Evolutionary conservation across 2,113 vertebrate species (phyloP).

Genomic region (Prunella fulvescens): DNA sequence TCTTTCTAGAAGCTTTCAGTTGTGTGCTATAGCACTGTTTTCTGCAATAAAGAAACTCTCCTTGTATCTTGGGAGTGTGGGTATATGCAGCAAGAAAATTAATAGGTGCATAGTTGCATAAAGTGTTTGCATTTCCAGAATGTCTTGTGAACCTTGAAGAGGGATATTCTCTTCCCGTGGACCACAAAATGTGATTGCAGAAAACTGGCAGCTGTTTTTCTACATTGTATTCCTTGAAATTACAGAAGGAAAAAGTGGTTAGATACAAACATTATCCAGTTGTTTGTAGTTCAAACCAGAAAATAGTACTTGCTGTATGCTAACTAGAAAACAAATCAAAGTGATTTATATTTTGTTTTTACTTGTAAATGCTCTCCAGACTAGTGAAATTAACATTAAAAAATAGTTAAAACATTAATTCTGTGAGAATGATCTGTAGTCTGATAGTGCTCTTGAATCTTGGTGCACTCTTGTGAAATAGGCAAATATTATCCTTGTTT

Average conservation of each 20-base stretch:
- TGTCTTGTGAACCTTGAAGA: background rate
- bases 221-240: background rate
- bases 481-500: slow-evolving; percentile 42
- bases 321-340: background rate
- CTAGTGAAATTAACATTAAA: background rate
- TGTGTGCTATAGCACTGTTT: background rate
- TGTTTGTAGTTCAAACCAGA: background rate
- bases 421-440: background rate
- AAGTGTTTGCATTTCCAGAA: background rate
- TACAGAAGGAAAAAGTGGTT: background rate
- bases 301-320: background rate
- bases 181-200: background rate
- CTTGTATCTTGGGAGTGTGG: background rate
- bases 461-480: slow-evolving; percentile 6
- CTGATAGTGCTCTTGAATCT: background rate
- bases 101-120: background rate
- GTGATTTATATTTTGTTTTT: background rate
- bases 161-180: background rate
- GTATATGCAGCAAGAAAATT: background rate
- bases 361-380: background rate
- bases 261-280: background rate
- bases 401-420: slow-evolving; percentile 19
- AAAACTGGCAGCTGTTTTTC: background rate
- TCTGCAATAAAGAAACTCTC: background rate
- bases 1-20: background rate